Conservation (phyloP, 2,888 invertebrate genomes). For the Acrobasis suavella region DNA sequence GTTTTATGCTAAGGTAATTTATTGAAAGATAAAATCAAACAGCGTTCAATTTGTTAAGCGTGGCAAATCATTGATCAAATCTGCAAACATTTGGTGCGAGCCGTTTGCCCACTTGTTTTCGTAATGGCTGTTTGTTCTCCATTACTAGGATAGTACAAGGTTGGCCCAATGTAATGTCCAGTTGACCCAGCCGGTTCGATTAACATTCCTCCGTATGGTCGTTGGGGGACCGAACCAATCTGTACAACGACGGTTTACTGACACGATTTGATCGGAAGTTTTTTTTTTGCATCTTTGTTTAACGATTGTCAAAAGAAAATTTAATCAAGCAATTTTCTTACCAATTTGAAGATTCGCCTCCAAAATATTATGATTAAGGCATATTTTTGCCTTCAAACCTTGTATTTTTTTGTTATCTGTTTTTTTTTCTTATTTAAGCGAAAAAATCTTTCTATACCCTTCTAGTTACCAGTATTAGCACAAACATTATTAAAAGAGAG, state of each 20-base stretch:
- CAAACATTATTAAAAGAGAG: too few species aligned
- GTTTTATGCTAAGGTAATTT: neutral
- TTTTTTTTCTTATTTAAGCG: too few species aligned
- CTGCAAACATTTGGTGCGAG: constrained; percentile 15
- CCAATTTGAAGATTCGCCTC: neutral
- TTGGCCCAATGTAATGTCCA: constrained; percentile 23
- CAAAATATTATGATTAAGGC: neutral
- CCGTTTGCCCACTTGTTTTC: constrained; percentile 18
- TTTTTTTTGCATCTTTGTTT: constrained; percentile 8
- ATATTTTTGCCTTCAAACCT: neutral
- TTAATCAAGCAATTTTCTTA: neutral
- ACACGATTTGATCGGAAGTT: constrained; percentile 64
- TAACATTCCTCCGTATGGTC: constrained; percentile 70
- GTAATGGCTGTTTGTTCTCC: constrained; percentile 30
- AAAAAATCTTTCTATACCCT: too few species aligned
- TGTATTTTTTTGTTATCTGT: too few species aligned
- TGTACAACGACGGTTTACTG: constrained; percentile 70
- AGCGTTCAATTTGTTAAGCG: constrained; percentile 8
- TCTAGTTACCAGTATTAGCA: too few species aligned
- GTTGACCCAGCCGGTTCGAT: constrained; percentile 59
- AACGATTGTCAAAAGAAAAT: neutral
- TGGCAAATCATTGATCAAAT: constrained; percentile 20
- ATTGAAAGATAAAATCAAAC: constrained; percentile 8
- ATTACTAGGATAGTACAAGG: constrained; percentile 36
- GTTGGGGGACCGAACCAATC: constrained; percentile 63